Percentiles rank a stretch among this genome's conserved stretches.
Conservation (phyloP, 2,888 invertebrate genomes). For the Myopa tessellatipennis region DNA sequence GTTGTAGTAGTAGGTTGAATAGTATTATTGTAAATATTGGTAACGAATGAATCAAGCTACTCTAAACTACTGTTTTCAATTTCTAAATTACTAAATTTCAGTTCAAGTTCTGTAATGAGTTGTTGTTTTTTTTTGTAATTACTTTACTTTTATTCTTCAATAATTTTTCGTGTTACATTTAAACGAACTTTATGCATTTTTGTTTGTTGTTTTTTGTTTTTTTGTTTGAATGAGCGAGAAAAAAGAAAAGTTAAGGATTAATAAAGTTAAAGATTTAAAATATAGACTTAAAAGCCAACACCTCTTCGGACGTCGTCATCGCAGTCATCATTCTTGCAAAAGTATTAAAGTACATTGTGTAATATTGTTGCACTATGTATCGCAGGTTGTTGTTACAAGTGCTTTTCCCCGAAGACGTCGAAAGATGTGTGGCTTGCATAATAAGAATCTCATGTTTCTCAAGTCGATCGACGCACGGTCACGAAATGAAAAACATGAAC, state of each 20-base stretch:
- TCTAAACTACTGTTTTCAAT: slow-evolving; percentile 6
- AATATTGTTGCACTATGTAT: too few species aligned
- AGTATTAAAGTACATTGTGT: too few species aligned
- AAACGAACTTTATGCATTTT: slow-evolving; percentile 17
- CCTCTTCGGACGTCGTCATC: not conserved
- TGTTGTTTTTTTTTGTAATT: slow-evolving; percentile 20
- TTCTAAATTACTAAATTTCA: not conserved
- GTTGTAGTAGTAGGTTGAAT: not conserved
- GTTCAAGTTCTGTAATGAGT: not conserved
- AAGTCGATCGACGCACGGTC: too few species aligned
- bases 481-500: slow-evolving; percentile 1
- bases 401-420: too few species aligned
- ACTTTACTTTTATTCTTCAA: slow-evolving; percentile 30
- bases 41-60: not conserved
- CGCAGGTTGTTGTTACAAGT: too few species aligned
- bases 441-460: too few species aligned
- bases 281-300: slow-evolving; percentile 15
- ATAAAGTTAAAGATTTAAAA: slow-evolving; percentile 13
- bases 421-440: too few species aligned
- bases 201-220: not conserved
- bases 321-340: too few species aligned
- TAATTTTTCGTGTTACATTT: slow-evolving; percentile 1
- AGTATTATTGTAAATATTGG: slow-evolving; percentile 41
- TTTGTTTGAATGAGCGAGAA: slow-evolving; percentile 33
- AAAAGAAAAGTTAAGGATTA: slow-evolving; percentile 37